Conservation (phyloP, 2,888 invertebrate genomes). For the Platycnemis pennipes region DNA sequence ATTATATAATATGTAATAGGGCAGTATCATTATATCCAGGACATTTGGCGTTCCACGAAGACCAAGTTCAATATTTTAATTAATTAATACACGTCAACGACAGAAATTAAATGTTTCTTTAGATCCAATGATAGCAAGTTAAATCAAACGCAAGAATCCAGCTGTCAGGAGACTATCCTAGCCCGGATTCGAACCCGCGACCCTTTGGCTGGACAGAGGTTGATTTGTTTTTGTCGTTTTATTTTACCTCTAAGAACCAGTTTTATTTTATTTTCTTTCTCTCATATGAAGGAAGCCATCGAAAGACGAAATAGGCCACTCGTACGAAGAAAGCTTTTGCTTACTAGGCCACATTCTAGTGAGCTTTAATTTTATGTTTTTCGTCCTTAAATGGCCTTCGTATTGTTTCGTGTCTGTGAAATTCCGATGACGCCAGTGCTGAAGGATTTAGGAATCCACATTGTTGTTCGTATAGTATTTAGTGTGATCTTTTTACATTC, state of each 20-base stretch:
- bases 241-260: neutral
- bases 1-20: too few relatives aligned
- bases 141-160: too few relatives aligned
- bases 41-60: too few relatives aligned
- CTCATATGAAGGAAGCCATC: neutral
- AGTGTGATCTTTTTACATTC: neutral
- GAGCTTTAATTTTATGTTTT: neutral
- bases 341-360: neutral
- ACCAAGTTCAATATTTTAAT: too few relatives aligned
- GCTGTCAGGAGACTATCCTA: too few relatives aligned
- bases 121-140: too few relatives aligned
- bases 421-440: neutral
- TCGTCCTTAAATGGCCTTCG: neutral
- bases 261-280: neutral
- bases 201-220: too few relatives aligned
- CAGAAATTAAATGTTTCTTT: too few relatives aligned
- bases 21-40: too few relatives aligned
- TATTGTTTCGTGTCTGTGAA: neutral
- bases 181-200: too few relatives aligned
- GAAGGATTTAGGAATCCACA: neutral
- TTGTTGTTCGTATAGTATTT: neutral
- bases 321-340: neutral
- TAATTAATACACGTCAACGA: too few relatives aligned
- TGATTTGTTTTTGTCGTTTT: neutral
- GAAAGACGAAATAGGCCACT: neutral